Evolutionary conservation across 2,888 invertebrate species (phyloP), one percentile per base, ranked within the genome.

Genomic region (Cheiracanthium punctorium): DNA sequence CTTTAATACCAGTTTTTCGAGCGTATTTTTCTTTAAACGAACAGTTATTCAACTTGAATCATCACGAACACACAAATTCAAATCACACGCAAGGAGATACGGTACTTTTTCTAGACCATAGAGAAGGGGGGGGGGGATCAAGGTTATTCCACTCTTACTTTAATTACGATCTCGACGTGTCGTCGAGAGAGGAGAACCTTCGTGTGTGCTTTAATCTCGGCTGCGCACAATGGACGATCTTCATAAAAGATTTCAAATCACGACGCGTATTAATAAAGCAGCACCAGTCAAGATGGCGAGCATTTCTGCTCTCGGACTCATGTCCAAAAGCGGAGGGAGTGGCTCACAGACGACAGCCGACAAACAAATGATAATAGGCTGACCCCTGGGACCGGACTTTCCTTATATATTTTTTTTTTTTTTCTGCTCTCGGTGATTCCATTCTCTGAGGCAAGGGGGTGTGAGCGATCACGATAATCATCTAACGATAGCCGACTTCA

Each of bases 281-380:
- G 5, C n/a, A 24, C 20, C 29, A 41, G 1, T 17, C 28, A 43
- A 7, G 33, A 14, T 32, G 69, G 69, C 20, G 32, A 69, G 33
- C 1, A 2, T 24, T 32, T 69, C 33, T n/a, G 24, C 0, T n/a
- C 64, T 37, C 20, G 24, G 43, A 28, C 71, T 52, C 33, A 33
- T 80, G 85, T 86, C 85, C 74, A 85, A 37, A 75, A 37, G 48
- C 48, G n/a, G 77, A 37, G 75, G 85, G 85, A 80, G 85, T 86
- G 85, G 80, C 33, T 41, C 65, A 67, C 32, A 79, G 58, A 74
- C 80, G 85, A 86, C 85, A 86, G 85, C 80, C 85, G 80, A 80
- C 80, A 86, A 86, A 86, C 80, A 86, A 86, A 86, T 86, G 85
- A 80, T 86, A 86, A 86, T 80, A 80, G 80, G 80, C 80, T 86